A percentile compares a stretch with the other conserved stretches of the same genome.
Conservation (phyloP, 1,140 invertebrate genomes). For the Drosophila prosaltans region DNA sequence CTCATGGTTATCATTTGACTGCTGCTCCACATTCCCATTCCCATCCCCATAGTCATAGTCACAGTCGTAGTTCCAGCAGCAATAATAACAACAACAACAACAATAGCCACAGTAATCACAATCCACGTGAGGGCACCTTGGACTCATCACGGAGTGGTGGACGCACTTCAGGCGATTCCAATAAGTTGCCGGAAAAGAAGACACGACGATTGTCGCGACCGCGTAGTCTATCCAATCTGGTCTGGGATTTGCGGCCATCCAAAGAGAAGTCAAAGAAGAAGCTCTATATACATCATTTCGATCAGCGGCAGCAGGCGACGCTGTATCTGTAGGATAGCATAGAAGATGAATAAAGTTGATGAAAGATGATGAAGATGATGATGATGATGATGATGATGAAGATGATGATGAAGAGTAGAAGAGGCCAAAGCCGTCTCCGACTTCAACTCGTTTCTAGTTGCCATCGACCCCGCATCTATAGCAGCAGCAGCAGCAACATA, state of each 20-base stretch:
- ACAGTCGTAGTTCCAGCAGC: constrained; percentile 72
- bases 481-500: constrained; percentile 43
- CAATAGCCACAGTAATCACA: constrained; percentile 65
- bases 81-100: constrained; percentile 66
- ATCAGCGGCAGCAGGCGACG: constrained; percentile 83
- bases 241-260: constrained; percentile 89
- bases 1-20: constrained; percentile 61
- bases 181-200: constrained; percentile 91
- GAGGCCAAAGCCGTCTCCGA: constrained; percentile 41
- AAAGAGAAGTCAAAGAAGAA: constrained; percentile 86
- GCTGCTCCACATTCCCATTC: constrained; percentile 29
- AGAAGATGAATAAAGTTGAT: neutral
- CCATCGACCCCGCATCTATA: constrained; percentile 53
- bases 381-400: neutral
- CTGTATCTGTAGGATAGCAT: constrained; percentile 75
- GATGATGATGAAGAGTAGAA: constrained; percentile 28
- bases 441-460: constrained; percentile 77
- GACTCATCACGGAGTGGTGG: constrained; percentile 95
- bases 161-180: constrained; percentile 91
- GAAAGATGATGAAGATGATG: constrained; percentile 7
- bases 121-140: constrained; percentile 87
- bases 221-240: constrained; percentile 92
- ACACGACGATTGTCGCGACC: constrained; percentile 90
- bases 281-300: constrained; percentile 82
- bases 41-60: constrained; percentile 44